Evolutionary conservation across 2,797 vertebrate genomes (phyloP).

Genomic region (Prunella strophiata): DNA sequence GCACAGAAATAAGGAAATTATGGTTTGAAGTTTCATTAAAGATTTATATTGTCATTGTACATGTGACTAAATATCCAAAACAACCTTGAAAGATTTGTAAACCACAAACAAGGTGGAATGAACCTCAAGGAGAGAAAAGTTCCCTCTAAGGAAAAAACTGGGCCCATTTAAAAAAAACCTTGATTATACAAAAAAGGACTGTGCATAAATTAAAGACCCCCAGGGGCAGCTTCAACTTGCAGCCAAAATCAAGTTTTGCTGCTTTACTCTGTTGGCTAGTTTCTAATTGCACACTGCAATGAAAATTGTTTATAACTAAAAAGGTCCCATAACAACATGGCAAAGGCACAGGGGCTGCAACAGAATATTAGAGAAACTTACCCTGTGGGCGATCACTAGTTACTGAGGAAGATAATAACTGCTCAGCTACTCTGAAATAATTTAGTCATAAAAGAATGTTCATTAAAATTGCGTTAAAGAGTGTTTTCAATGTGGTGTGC

Average conservation of each 20-base stretch:
- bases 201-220: constrained; percentile 40
- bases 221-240: background rate
- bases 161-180: background rate
- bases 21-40: background rate
- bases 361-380: constrained; percentile 61
- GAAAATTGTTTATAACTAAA: constrained; percentile 61
- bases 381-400: constrained; percentile 40
- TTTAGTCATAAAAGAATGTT: constrained; percentile 69
- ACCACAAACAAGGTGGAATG: background rate
- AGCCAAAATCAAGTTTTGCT: constrained; percentile 13
- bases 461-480: constrained; percentile 72
- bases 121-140: background rate
- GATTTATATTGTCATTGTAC: background rate
- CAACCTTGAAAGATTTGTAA: background rate
- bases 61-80: background rate
- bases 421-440: constrained; percentile 61
- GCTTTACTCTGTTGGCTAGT: constrained; percentile 23
- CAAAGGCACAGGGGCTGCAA: constrained; percentile 39
- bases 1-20: background rate
- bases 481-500: constrained; percentile 37
- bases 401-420: constrained; percentile 66
- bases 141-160: background rate
- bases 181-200: background rate
- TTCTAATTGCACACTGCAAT: constrained; percentile 40
- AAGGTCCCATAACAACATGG: constrained; percentile 48